Base-by-base conservation (phyloP, 2,113 vertebrate genomes). In the Ailurus styani region DNA sequence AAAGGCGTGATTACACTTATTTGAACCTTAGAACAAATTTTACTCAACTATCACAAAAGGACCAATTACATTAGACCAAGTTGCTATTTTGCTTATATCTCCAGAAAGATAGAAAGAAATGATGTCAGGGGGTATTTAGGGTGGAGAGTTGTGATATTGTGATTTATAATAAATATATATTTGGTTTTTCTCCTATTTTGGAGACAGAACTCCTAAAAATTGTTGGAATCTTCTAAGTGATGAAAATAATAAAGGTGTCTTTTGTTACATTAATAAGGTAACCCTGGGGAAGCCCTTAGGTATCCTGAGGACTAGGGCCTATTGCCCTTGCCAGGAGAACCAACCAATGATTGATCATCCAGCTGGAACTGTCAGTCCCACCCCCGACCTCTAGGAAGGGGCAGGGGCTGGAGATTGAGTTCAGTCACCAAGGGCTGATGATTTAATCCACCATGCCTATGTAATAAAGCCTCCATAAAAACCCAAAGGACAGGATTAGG, bases 1-100 rank as follows among this genome's bases (percentile, higher is more conserved):
- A 90, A 93, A 97, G 29, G 95, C 0, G 96, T 89, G 95, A 97
- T 98, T 52, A 90, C 95, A 97, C 97, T 98, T 97, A 96, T 96
- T 97, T 95, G 82, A 98, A 97, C 93, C 75, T 75, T 79, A 83
- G 82, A 96, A 87, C 45, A 93, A 88, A 89, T 87, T 96, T 95
- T 88, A 64, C 47, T 93, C 90, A 88, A 66, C 93, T 88, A 45
- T 9, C 88, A 75, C 60, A 93, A 89, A 97, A 95, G 55, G 73
- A 47, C 54, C 90, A 90, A 95, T 97, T 94, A 75, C 18, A 70
- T 90, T 87, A 75, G 78, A 50, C 55, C 81, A 94, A 90, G 84
- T 92, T 94, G 72, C 93, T 94, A 42, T 97, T 98, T 97, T 86
- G 62, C 55, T 96, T 94, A 20, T 89, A 14, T 87, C 31, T 98